Conservation (phyloP, 1,140 invertebrate species). For the Lepidurus arcticus region DNA sequence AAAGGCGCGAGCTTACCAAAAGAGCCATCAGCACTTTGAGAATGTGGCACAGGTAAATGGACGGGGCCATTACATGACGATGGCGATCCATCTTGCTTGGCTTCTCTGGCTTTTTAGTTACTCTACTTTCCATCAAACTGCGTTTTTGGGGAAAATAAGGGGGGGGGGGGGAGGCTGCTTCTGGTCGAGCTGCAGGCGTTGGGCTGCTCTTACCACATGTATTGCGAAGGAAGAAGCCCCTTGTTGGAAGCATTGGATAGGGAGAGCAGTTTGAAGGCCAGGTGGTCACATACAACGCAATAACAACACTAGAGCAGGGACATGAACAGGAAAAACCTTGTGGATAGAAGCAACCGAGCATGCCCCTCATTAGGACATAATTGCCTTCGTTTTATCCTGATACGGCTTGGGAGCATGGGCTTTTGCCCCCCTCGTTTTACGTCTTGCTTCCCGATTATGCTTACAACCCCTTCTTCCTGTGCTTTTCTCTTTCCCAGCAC, state of each 20-base stretch:
- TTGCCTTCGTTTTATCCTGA: background rate
- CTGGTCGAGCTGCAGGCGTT: too few relatives aligned
- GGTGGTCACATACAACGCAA: background rate
- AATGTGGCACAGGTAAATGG: conserved; percentile 82
- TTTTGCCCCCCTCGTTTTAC: background rate
- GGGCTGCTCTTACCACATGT: too few relatives aligned
- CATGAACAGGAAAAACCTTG: background rate
- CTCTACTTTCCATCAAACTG: background rate
- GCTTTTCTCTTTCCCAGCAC: background rate
- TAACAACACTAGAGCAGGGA: background rate
- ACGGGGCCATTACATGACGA: background rate
- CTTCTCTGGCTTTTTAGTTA: background rate
- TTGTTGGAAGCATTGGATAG: background rate
- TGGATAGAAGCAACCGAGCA: background rate
- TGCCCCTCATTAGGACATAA: background rate
- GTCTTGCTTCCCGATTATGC: background rate
- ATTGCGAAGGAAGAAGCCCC: too few relatives aligned
- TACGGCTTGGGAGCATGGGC: background rate
- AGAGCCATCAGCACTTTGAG: conserved; percentile 97
- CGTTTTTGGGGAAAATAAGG: background rate
- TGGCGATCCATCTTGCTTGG: background rate
- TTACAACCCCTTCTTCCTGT: background rate
- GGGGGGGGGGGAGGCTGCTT: too few relatives aligned
- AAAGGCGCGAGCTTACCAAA: conserved; percentile 90
- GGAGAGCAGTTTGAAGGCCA: background rate